Evolutionary conservation across 1,140 invertebrate species (phyloP).

Genomic region (Heliconius melpomene): DNA sequence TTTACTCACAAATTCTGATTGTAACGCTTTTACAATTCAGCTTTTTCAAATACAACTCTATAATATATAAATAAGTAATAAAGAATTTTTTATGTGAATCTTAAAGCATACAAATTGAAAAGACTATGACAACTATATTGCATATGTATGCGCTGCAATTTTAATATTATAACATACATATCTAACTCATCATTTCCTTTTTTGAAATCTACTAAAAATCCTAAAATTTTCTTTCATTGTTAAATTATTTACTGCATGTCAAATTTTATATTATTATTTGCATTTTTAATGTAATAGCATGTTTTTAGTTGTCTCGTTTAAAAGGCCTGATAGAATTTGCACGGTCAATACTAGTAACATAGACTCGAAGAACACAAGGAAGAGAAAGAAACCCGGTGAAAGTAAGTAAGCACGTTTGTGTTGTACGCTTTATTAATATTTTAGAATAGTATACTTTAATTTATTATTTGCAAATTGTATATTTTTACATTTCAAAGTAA

Average conservation of each 20-base stretch:
- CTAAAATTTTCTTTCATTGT: not conserved
- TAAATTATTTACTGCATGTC: not conserved
- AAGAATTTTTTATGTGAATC: not conserved
- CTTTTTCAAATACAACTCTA: not conserved
- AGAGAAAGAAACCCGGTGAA: conserved; percentile 88
- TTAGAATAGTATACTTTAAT: conserved; percentile 18
- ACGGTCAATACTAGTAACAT: conserved; percentile 49
- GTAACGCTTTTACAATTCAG: not conserved
- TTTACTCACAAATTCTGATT: conserved; percentile 5
- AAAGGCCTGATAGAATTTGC: conserved; percentile 70
- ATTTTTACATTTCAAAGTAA: not conserved
- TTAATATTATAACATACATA: too few species aligned
- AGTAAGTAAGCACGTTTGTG: conserved; percentile 81
- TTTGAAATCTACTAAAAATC: not conserved
- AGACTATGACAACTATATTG: too few species aligned
- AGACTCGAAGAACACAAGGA: conserved; percentile 80
- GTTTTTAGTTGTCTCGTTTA: conserved; percentile 80
- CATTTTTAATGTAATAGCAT: conserved; percentile 56
- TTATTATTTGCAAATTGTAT: not conserved
- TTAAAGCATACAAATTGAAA: not conserved
- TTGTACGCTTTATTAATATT: not conserved
- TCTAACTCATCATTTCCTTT: too few species aligned
- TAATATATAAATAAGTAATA: not conserved
- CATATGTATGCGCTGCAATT: too few species aligned
- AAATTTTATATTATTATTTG: conserved; percentile 39